Base-by-base conservation (phyloP, 2,888 invertebrate species). In the Sthenelais limicola region DNA sequence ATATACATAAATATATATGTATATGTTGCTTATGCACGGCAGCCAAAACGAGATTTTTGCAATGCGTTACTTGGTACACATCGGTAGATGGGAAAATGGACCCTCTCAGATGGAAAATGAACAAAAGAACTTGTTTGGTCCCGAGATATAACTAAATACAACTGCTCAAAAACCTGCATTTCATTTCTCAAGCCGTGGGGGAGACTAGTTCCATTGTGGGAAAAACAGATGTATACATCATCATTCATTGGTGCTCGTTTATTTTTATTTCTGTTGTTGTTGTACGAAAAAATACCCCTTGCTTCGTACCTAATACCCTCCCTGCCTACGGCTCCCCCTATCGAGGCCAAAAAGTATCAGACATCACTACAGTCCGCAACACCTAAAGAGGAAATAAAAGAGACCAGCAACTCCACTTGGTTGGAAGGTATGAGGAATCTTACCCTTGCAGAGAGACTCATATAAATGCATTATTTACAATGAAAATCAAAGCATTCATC, bases 101-200 rank as follows among this genome's bases (percentile, higher is more conserved):
- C n/a, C n/a, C n/a, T n/a, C n/a, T n/a, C n/a, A n/a, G n/a, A n/a
- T n/a, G n/a, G n/a, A n/a, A n/a, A n/a, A n/a, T n/a, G n/a, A n/a
- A n/a, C 62, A 35, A 24, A 62, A 43, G 35, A 62, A 43, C 35
- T 35, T 28, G 38, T 38, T 62, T 62, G 62, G 62, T 43, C 62
- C 35, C 43, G 62, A 62, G 62, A 62, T 62, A 35, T 15, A 21
- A 35, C n/a, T 33, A 62, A 62, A 43, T 38, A 62, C 62, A 62
- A 62, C 62, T 62, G 62, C 62, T 62, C 62, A 62, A 62, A 62
- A 43, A 62, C 35, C 56, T 62, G 62, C 62, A 62, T 62, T 62
- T 62, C 43, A 38, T 38, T n/a, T 38, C 4, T 21, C 38, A 26
- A 51, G 35, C 51, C 7, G 62, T 2, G 62, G 15, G 26, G 5